Base-by-base conservation (phyloP, 2,113 vertebrate genomes). In the Rhynchomys soricoides region DNA sequence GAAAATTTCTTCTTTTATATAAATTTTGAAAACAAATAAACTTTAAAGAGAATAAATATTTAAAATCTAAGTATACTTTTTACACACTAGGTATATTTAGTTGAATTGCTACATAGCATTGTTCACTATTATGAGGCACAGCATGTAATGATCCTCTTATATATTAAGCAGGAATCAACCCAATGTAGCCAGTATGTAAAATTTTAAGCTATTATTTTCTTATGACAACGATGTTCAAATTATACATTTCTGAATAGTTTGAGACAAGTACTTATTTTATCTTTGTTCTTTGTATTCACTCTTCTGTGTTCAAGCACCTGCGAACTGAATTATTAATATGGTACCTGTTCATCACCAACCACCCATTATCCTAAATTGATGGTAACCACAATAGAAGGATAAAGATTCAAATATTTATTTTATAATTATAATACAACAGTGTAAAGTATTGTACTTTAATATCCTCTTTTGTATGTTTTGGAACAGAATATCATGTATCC, bases 301-400 rank as follows among this genome's bases (percentile, higher is more conserved):
- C 26, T 7, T 7, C 29, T 59, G 5, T 50, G 5, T 11, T 55
- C 37, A 1, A 74, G 1, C 50, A 15, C 3, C 21, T n/a, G 55
- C 43, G 40, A 22, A 71, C 0, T 24, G 26, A 52, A 16, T 50
- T 12, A 22, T 31, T 43, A 48, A 55, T 37, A 55, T 6, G 52
- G 4, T 31, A 15, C 2, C 5, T 24, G 1, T 29, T 50, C 31
- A 7, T 21, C 0, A 17, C 19, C 29, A 7, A 5, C 66, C 13
- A 10, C 26, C 48, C 7, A 62, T 74, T 7, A 1, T 26, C 22
- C 17, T 22, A 12, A 16, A 45, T 73, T 37, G 12, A 31, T 52
- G 43, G 3, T 40, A 34, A 24, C 7, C 19, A 66, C 1, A 26
- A 16, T 19, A 78, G 34, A 87, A 83, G 45, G 21, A 37, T 88